phyloP scores from a whole-genome alignment of 2,888 invertebrate species.

The Apomyelois bistriatella region DNA sequence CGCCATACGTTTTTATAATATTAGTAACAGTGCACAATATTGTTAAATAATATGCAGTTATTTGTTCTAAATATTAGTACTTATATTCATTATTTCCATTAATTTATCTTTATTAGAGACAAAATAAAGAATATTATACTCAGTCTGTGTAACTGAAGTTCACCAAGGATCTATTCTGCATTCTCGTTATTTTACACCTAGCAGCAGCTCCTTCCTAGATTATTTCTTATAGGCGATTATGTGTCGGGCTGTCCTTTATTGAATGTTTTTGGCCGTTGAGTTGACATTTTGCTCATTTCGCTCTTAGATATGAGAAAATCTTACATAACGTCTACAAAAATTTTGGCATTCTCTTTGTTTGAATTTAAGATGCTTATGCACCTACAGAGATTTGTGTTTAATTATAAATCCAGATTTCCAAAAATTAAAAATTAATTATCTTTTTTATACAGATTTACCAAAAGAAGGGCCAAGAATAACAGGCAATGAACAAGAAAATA shows the following conservation, averaged over 20 bases:
- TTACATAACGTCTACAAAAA: neutral
- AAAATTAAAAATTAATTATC: no score
- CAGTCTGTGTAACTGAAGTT: no score
- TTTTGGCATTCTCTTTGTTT: neutral
- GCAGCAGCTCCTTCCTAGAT: neutral
- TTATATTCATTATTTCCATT: no score
- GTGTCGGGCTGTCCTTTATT: slow-evolving; percentile 4
- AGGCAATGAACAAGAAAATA: slow-evolving; percentile 86
- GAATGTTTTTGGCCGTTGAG: slow-evolving; percentile 9
- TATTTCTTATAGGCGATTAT: slow-evolving; percentile 10
- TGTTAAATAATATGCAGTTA: no score
- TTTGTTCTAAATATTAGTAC: no score
- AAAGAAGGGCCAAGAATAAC: slow-evolving; percentile 87
- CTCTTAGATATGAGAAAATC: slow-evolving; percentile 7
- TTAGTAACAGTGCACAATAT: no score
- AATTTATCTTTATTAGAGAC: neutral
- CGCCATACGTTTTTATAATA: no score
- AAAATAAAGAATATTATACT: neutral
- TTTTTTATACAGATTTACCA: slow-evolving; percentile 78
- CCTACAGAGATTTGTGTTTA: no score
- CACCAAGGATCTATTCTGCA: neutral
- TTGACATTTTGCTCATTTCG: slow-evolving; percentile 5
- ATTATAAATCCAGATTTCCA: no score
- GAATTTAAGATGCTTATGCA: no score
- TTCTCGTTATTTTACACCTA: neutral